These are phyloP conservation scores for Hecatera dysodea DNA, from an alignment of 2,888 invertebrate genomes.

Conservation along the genomic window DNA sequence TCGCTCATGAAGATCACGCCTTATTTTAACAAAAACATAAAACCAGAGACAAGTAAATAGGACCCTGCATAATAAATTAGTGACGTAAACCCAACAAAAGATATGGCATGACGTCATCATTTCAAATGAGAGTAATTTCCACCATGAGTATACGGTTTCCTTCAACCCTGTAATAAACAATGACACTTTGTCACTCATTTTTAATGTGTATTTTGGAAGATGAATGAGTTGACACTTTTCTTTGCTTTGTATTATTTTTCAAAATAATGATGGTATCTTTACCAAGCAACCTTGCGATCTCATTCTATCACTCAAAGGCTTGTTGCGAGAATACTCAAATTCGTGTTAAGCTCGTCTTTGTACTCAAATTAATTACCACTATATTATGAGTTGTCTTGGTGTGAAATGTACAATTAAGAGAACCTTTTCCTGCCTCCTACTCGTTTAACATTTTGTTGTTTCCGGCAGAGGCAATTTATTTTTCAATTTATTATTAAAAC, in stretches of 20 bases:
- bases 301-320: too few species aligned
- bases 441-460: too few species aligned
- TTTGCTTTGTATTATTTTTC: not conserved
- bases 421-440: too few species aligned
- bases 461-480: too few species aligned
- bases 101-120: constrained; percentile 39
- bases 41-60: constrained; percentile 1
- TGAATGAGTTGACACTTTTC: constrained; percentile 33
- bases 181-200: constrained; percentile 30
- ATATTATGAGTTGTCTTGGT: too few species aligned
- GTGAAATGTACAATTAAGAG: too few species aligned
- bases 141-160: constrained; percentile 36
- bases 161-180: constrained; percentile 20
- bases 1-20: not conserved
- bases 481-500: too few species aligned
- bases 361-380: too few species aligned
- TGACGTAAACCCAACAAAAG: constrained; percentile 14
- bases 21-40: not conserved
- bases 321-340: too few species aligned
- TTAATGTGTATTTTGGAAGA: constrained; percentile 35
- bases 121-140: constrained; percentile 25
- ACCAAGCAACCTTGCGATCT: not conserved
- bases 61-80: constrained; percentile 2
- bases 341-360: too few species aligned
- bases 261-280: constrained; percentile 12